Conservation (phyloP, 2,113 vertebrate genomes). For the Tylochromis polylepis region DNA sequence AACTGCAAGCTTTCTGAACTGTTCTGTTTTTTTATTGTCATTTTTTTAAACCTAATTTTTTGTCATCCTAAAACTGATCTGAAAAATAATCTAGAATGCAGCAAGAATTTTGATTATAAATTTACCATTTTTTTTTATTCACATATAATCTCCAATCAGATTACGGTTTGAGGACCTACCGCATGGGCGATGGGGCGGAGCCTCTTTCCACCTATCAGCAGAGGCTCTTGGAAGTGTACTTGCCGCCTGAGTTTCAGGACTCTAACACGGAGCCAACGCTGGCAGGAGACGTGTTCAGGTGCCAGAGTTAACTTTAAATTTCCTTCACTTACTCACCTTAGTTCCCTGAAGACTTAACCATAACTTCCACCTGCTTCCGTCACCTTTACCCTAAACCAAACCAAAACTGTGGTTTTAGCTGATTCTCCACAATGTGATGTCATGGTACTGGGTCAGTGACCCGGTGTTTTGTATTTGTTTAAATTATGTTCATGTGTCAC, state of each 20-base stretch:
- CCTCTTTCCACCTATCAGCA: slow-evolving; percentile 66
- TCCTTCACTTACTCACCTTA: not conserved
- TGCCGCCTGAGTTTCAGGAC: slow-evolving; percentile 74
- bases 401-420: not conserved
- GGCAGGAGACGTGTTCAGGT: slow-evolving; percentile 78
- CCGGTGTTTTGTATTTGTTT: too few relatives aligned
- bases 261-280: slow-evolving; percentile 68
- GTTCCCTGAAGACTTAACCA: not conserved
- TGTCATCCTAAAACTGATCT: not conserved
- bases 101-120: not conserved
- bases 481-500: too few relatives aligned
- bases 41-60: not conserved
- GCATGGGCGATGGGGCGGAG: slow-evolving; percentile 68
- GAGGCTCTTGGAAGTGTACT: slow-evolving; percentile 70
- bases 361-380: not conserved
- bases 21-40: not conserved
- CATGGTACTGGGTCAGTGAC: too few relatives aligned
- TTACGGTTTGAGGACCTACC: slow-evolving; percentile 76
- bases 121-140: not conserved
- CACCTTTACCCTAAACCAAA: not conserved
- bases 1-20: not conserved
- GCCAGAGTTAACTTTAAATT: not conserved
- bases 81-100: not conserved
- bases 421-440: not conserved
- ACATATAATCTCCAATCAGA: slow-evolving; percentile 54